phyloP scores from a whole-genome alignment of 2,888 invertebrate species.

The Pherbina coryleti region DNA sequence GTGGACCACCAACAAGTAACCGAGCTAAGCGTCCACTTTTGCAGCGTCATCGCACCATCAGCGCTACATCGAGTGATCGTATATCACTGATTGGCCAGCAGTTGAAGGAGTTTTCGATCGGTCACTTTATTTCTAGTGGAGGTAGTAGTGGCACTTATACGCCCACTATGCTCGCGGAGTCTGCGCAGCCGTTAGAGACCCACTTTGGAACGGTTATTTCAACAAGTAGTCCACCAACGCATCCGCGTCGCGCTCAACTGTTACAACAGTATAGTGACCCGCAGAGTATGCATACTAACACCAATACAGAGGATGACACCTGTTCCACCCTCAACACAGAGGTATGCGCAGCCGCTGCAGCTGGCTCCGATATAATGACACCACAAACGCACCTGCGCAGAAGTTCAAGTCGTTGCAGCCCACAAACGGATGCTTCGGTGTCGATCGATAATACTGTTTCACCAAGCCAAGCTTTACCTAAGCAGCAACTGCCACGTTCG shows the following conservation, averaged over 20 bases:
- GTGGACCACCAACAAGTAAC: slow-evolving; percentile 47
- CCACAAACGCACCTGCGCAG: slow-evolving; percentile 5
- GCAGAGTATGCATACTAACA: slow-evolving; percentile 62
- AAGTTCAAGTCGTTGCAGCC: not conserved
- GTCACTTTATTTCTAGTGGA: not conserved
- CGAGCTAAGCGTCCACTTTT: slow-evolving; percentile 59
- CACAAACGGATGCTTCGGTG: not conserved
- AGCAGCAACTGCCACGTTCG: slow-evolving; percentile 52
- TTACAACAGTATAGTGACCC: slow-evolving; percentile 67
- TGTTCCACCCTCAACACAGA: slow-evolving; percentile 67
- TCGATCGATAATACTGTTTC: not conserved
- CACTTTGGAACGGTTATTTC: slow-evolving; percentile 63
- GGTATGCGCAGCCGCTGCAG: slow-evolving; percentile 51
- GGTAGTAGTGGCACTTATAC: slow-evolving; percentile 46
- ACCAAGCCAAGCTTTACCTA: slow-evolving; percentile 45
- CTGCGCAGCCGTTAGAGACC: slow-evolving; percentile 58
- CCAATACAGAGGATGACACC: slow-evolving; percentile 65
- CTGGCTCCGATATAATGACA: slow-evolving; percentile 51
- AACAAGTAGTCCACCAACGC: slow-evolving; percentile 57
- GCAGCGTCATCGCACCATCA: slow-evolving; percentile 66
- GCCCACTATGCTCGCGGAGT: slow-evolving; percentile 43
- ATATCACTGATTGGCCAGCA: slow-evolving; percentile 58
- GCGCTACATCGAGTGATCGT: slow-evolving; percentile 61
- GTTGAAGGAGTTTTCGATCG: slow-evolving; percentile 54
- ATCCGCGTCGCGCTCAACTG: slow-evolving; percentile 60